These are phyloP conservation scores for Tribolium madens DNA, from an alignment of 1,140 invertebrate species.

Conservation along the genomic window DNA sequence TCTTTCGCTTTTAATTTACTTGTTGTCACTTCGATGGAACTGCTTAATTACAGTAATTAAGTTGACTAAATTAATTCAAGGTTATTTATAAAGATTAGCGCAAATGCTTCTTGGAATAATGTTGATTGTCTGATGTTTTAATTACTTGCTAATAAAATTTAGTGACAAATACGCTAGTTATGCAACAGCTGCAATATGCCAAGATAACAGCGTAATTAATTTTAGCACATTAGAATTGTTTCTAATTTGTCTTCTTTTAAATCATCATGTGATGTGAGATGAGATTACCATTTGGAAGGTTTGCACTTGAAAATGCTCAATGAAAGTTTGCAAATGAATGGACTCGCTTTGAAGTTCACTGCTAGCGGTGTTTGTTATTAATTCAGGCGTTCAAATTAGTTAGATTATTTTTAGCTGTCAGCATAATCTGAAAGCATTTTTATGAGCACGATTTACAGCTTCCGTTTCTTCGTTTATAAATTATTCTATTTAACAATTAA, in stretches of 20 bases:
- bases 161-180: not conserved
- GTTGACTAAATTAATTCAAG: not conserved
- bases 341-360: constrained; percentile 24
- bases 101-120: not conserved
- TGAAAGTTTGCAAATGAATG: constrained; percentile 31
- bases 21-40: not conserved
- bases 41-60: not conserved
- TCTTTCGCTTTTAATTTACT: not conserved
- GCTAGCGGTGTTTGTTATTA: constrained; percentile 19
- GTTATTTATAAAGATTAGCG: not conserved
- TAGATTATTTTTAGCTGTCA: constrained; percentile 19
- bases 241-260: not conserved
- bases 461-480: not conserved
- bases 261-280: too few relatives aligned
- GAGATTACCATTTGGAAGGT: too few relatives aligned
- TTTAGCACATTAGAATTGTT: not conserved
- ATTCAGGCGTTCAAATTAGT: constrained; percentile 19
- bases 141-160: not conserved
- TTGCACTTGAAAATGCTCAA: not conserved
- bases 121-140: not conserved
- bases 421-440: not conserved
- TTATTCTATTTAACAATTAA: not conserved
- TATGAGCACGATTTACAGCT: not conserved
- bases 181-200: not conserved
- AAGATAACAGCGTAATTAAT: not conserved